Evolutionary conservation across 2,888 invertebrate genomes (phyloP), one percentile per base, ranked within the genome.

Genomic region (Leptinotarsa tumamoca): DNA sequence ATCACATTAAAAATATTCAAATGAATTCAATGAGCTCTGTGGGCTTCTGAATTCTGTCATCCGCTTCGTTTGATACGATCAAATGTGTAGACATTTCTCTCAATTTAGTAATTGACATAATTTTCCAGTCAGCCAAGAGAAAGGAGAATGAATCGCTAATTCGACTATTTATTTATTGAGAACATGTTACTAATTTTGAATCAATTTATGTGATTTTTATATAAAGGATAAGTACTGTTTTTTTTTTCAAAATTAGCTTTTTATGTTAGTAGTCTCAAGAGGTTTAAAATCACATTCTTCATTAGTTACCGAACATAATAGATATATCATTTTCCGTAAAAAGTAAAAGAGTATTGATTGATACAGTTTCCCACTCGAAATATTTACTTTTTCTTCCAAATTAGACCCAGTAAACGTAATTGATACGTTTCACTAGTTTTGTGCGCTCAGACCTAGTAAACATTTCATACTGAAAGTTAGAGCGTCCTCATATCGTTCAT

Each of bases 1-100:
- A 52, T 52, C 52, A 17, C 52, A n/a, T 52, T 51, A 14, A 52
- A 52, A 52, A 52, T 52, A 52, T 52, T 52, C 52, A 52, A 52
- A 52, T 52, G 13, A 52, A 52, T 52, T n/a, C 52, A n/a, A 17
- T 52, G 52, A 52, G 52, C 52, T 43, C 10, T 52, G 52, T 52
- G 52, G 52, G n/a, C 52, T 52, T 15, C n/a, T 15, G 52, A 17
- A 52, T 52, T 52, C 52, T 52, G 13, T 52, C 52, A 52, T n/a
- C n/a, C 52, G n/a, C n/a, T 52, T n/a, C 17, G n/a, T 52, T 52
- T 52, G 52, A 52, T 52, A 52, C n/a, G 15, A 52, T 52, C 52
- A 52, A n/a, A 52, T 52, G n/a, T 52, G 15, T n/a, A 52, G 52
- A n/a, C 52, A 52, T 52, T 52, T 52, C n/a, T 52, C 15, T 52